Evolutionary conservation across 53 echinoderm and acorn worm genomes (phyloP).

Genomic region (Pentamera pediparva): DNA sequence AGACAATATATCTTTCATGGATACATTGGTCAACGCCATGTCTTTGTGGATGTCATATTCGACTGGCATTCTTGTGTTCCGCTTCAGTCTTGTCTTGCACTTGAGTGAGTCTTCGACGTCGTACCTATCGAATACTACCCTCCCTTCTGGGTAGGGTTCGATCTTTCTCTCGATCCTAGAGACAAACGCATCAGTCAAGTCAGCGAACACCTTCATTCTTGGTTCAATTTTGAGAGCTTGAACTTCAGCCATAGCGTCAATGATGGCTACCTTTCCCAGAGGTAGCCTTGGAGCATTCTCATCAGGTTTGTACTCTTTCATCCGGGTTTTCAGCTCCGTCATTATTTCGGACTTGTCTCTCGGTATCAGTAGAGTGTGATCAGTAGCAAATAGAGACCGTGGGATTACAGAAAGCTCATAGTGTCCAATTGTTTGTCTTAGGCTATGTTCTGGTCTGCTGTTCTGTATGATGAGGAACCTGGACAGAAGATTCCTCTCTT

Average conservation of each 20-base stretch:
- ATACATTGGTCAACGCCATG: not conserved
- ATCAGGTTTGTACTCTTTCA: not conserved
- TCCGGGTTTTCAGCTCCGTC: not conserved
- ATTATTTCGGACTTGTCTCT: not conserved
- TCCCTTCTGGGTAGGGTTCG: not conserved
- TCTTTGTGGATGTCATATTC: not conserved
- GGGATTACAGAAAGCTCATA: conserved; percentile 22
- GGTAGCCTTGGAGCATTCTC: not conserved
- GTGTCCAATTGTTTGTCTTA: conserved; percentile 1
- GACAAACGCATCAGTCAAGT: not conserved
- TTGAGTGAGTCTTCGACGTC: not conserved
- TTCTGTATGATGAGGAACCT: not conserved
- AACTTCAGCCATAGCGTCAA: not conserved
- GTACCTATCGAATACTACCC: not conserved
- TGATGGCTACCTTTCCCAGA: not conserved
- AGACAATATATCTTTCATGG: not conserved
- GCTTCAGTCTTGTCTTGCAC: no score
- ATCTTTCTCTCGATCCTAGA: conserved; percentile 15
- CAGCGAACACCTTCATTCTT: conserved; percentile 1
- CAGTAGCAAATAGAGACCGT: not conserved
- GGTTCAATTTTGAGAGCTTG: conserved; percentile 8
- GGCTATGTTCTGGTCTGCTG: not conserved
- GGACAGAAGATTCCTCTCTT: conserved; percentile 28
- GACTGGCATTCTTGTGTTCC: not conserved
- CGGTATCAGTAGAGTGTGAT: not conserved